Evolutionary conservation across 2,888 invertebrate species (phyloP), one percentile per base, ranked within the genome.

Genomic region (Harmothoe impar): DNA sequence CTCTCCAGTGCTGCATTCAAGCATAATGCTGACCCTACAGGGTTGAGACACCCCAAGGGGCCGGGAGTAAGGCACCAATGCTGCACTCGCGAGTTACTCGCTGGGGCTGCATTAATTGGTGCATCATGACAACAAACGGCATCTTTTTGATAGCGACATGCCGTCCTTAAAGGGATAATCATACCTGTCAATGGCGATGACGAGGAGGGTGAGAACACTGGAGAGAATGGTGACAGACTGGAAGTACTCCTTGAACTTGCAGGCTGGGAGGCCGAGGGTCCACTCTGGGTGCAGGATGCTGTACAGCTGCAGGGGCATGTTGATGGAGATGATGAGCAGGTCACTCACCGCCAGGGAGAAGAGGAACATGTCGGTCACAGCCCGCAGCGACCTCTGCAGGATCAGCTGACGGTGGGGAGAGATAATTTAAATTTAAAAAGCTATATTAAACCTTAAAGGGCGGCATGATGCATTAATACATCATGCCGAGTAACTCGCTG

Each of bases 321-420:
- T 94, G 29, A 94, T 29, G 12, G 33, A 68, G n/a, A 94, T 93
- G 23, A 94, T 93, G 54, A 94, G 89, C n/a, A 94, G 77, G 90
- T 94, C 94, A 51, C 94, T 94, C 84, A 93, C 92, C 0, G 94
- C 94, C 56, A 94, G 91, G 0, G 94, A 94, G 52, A 94, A 72
- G 15, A 94, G 94, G 91, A 94, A 94, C 89, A 93, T 89, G 90
- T 94, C 93, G 0, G 94, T 94, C 35, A 93, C 94, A 5, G 93
- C 92, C 77, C 93, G 91, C 77, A 92, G 90, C 77, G 91, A 91
- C 12, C 25, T 20, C 25, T 51, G 29, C 23, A 20, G 25, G n/a
- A 35, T 23, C 3, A 85, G 51, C 85, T 52, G 52, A 29, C 15
- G 78, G n/a, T 5, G 20, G 17, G 31, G 20, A 17, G 1, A 3